These are phyloP conservation scores for Erebia epiphron DNA, from an alignment of 2,888 invertebrate species.

Conservation along the genomic window DNA sequence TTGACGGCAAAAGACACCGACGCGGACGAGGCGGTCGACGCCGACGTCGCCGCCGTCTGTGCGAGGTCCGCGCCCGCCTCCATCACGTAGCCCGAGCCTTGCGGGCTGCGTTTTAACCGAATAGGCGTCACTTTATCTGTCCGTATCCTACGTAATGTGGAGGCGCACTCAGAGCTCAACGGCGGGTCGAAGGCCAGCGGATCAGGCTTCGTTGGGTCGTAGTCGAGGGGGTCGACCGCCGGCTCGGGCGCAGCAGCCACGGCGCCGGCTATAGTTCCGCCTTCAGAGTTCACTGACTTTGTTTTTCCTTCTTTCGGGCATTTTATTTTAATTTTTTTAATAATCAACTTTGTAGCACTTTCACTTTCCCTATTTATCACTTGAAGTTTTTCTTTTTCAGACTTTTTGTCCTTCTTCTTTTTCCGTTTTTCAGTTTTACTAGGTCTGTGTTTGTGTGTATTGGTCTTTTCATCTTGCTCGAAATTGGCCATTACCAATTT, in stretches of 20 bases:
- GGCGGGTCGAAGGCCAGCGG: constrained; percentile 74
- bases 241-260: constrained; percentile 61
- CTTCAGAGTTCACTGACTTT: constrained; percentile 56
- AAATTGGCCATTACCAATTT: constrained; percentile 93
- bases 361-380: constrained; percentile 77
- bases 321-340: constrained; percentile 89
- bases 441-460: constrained; percentile 69
- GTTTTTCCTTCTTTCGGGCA: constrained; percentile 72
- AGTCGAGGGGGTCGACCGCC: constrained; percentile 72
- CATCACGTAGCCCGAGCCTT: constrained; percentile 88
- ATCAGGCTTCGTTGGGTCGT: constrained; percentile 73
- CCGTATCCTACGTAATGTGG: constrained; percentile 82
- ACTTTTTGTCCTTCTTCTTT: constrained; percentile 81
- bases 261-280: constrained; percentile 46
- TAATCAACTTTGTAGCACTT: constrained; percentile 89
- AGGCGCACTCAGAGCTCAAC: constrained; percentile 64
- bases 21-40: constrained; percentile 46
- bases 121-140: constrained; percentile 89
- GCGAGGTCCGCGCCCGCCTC: constrained; percentile 59
- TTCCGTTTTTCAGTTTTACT: constrained; percentile 71
- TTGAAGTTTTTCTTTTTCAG: constrained; percentile 81
- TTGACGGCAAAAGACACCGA: constrained; percentile 83
- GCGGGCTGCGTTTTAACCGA: constrained; percentile 91
- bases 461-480: constrained; percentile 84
- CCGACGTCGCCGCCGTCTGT: constrained; percentile 50